Evolutionary conservation across 2,113 vertebrate species (phyloP).

Genomic region (Piliocolobus tephrosceles): DNA sequence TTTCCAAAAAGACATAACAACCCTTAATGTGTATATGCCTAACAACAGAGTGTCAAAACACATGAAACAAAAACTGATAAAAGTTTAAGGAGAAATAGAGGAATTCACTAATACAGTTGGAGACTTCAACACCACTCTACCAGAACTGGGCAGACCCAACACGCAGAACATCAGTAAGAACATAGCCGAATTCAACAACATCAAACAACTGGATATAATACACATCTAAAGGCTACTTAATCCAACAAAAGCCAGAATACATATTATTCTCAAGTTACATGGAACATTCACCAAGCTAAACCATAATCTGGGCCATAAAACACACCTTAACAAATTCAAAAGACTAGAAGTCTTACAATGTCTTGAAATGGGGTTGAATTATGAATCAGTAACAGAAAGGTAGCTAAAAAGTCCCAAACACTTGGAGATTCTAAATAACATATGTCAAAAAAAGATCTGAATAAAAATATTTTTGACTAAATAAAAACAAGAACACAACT

Average conservation of each 20-base stretch:
- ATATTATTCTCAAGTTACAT: background rate
- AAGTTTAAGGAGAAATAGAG: background rate
- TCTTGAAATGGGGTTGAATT: background rate
- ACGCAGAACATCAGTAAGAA: background rate
- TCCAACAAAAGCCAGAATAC: background rate
- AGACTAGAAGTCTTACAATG: background rate
- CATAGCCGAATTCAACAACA: background rate
- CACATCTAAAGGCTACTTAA: background rate
- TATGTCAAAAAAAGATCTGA: background rate
- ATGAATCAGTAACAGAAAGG: background rate
- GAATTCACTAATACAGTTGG: background rate
- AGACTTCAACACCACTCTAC: background rate
- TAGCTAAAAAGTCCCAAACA: background rate
- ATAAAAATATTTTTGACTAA: background rate
- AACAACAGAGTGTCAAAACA: background rate
- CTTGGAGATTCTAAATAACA: background rate
- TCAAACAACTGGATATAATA: background rate
- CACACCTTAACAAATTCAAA: background rate
- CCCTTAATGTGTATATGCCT: background rate
- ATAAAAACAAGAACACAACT: background rate
- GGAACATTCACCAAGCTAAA: background rate
- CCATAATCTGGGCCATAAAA: background rate
- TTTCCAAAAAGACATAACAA: background rate
- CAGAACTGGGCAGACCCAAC: background rate
- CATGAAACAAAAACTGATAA: background rate